Evolutionary conservation across 2,888 invertebrate genomes (phyloP).

Genomic region (Ochropleura leucogaster): DNA sequence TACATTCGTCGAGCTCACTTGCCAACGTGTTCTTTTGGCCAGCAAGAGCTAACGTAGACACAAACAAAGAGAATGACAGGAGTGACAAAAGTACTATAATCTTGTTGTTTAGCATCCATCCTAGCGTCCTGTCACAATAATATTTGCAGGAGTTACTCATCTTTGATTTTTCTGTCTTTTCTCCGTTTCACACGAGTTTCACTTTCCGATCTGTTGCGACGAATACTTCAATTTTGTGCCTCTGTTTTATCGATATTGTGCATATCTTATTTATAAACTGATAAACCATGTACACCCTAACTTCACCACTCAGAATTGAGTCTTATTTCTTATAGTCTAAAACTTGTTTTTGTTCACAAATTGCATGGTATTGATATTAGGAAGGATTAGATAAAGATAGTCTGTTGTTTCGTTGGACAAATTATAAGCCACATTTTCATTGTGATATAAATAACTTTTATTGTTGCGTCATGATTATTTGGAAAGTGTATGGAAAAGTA

Average conservation of each 20-base stretch:
- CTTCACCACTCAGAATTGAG: conserved; percentile 6
- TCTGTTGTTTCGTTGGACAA: conserved; percentile 31
- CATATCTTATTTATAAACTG: conserved; percentile 50
- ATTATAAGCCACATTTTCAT: background rate
- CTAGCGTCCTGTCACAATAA: conserved; percentile 75
- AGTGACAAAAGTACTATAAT: conserved; percentile 81
- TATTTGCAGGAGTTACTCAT: conserved; percentile 76
- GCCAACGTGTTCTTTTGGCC: conserved; percentile 78
- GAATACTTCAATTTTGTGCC: conserved; percentile 49
- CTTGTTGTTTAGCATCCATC: conserved; percentile 85
- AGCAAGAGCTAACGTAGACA: conserved; percentile 81
- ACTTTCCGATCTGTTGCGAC: conserved; percentile 33
- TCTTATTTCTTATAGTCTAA: conserved; percentile 28
- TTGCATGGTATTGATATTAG: conserved; percentile 19
- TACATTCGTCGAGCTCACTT: conserved; percentile 70
- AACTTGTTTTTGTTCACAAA: conserved; percentile 26
- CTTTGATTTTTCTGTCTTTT: conserved; percentile 35
- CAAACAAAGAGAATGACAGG: conserved; percentile 81
- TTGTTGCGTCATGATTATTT: conserved; percentile 39
- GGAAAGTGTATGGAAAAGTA: background rate
- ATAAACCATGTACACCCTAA: conserved; percentile 31
- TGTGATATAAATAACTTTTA: background rate
- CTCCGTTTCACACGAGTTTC: conserved; percentile 44
- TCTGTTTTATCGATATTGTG: conserved; percentile 43
- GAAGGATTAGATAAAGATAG: conserved; percentile 52